Conservation (phyloP, 2,888 invertebrate species). For the Andrena marginata region DNA sequence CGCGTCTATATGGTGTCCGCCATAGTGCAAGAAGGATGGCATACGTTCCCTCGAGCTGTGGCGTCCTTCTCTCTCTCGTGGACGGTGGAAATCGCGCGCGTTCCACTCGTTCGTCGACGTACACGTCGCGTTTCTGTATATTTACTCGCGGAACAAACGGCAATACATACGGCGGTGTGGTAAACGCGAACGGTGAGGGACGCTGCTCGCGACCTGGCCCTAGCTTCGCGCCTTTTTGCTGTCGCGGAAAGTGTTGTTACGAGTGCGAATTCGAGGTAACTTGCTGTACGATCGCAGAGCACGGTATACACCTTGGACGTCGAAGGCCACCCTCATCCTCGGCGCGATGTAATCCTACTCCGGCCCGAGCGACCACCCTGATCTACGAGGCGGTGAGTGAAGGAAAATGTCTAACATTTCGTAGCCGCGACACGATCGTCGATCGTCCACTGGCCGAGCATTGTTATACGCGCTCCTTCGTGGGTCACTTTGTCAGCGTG, state of each 20-base stretch:
- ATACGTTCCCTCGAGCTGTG: constrained; percentile 30
- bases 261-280: constrained; percentile 19
- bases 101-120: constrained; percentile 4
- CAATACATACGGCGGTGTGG: not conserved
- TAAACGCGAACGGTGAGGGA: constrained; percentile 23
- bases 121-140: constrained; percentile 2
- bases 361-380: constrained; percentile 36
- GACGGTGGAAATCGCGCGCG: constrained; percentile 31
- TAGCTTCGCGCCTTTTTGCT: constrained; percentile 50
- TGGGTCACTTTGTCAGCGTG: not conserved
- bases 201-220: constrained; percentile 51
- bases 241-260: constrained; percentile 32
- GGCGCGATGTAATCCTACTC: constrained; percentile 46
- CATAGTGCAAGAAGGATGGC: constrained; percentile 51
- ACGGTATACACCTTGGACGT: constrained; percentile 37
- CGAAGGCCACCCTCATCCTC: constrained; percentile 34
- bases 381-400: not conserved
- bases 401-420: not conserved
- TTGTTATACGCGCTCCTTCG: not conserved
- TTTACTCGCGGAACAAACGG: not conserved
- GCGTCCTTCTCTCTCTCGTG: constrained; percentile 24
- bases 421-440: not conserved
- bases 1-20: constrained; percentile 61
- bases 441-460: not conserved
- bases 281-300: not conserved